Base-by-base conservation (phyloP, 2,888 invertebrate genomes). In the Auanema freiburgensis region DNA sequence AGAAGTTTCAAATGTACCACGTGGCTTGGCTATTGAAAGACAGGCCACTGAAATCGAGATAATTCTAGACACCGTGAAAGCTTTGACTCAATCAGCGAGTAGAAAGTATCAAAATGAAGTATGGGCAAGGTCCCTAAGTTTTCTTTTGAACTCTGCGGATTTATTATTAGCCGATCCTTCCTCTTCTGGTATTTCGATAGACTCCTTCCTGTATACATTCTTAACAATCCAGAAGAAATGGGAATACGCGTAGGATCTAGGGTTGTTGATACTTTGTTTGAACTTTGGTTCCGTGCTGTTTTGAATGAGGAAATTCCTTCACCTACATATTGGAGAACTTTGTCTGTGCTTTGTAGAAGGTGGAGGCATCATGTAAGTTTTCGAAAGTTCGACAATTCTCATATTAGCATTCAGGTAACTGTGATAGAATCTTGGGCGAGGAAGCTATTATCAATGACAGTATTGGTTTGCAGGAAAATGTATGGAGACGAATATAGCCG, bases 341-440 rank as follows among this genome's bases (percentile, higher is more conserved):
- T 81, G 55, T 64, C 74, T 8, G 64, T 66, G 6, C 65, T 79
- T 42, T 67, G 72, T 3, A 52, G 68, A 50, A 62, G 72, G 55
- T 81, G 81, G 77, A 73, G 77, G 59, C 75, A 78, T 67, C 77
- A 78, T 66, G 80, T 79, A 40, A 44, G 69, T 57, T 59, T 62
- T 11, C n/a, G 24, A 52, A 10, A 12, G 42, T 5, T 24, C 23
- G 16, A 33, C 25, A 18, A 16, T 16, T 25, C 18, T n/a, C 14
- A 55, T 49, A 43, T 49, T 40, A 12, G 33, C 46, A 43, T 73
- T 64, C 57, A 81, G 79, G 76, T 79, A 0, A 69, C 78, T 10
- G 70, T 81, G 12, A 74, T 81, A 53, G 81, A 81, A 63, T 74
- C 74, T 33, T 81, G 81, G 81, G 77, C 79, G 1, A 68, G 76